Percentiles rank a stretch among this genome's conserved stretches.
Evolutionary conservation across 1,140 invertebrate species (phyloP).

Genomic region (Melipona quadrifasciata): DNA sequence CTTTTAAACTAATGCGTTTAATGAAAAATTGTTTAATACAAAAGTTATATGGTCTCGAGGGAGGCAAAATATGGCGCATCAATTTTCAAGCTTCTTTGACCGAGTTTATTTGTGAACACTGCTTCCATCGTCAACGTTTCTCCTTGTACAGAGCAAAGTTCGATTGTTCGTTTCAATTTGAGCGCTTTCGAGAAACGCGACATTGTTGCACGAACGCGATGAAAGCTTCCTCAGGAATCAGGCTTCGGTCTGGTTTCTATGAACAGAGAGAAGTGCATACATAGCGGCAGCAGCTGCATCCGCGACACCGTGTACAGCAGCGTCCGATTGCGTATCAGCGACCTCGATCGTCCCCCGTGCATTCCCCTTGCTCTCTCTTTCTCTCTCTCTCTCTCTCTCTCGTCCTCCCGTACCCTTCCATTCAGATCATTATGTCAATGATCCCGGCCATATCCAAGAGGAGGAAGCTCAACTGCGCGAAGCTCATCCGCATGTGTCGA

Average conservation of each 20-base stretch:
- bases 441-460: constrained; percentile 54
- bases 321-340: constrained; percentile 62
- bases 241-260: constrained; percentile 49
- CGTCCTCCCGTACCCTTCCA: constrained; percentile 25
- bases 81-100: background rate
- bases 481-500: constrained; percentile 40
- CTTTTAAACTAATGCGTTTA: no score
- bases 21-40: no score
- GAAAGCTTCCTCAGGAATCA: constrained; percentile 12
- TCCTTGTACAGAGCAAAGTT: no score
- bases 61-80: no score
- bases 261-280: background rate
- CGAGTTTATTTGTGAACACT: background rate
- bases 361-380: constrained; percentile 27
- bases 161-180: background rate
- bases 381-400: constrained; percentile 26
- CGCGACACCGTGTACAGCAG: constrained; percentile 41
- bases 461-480: constrained; percentile 46
- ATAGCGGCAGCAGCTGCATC: constrained; percentile 13
- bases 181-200: background rate
- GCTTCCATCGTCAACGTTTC: background rate
- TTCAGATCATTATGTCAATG: constrained; percentile 68
- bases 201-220: background rate
- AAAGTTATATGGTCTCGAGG: no score
- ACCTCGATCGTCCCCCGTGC: constrained; percentile 60